Evolutionary conservation across 2,797 vertebrate genomes (phyloP).

Genomic region (Enteromius radiatus): DNA sequence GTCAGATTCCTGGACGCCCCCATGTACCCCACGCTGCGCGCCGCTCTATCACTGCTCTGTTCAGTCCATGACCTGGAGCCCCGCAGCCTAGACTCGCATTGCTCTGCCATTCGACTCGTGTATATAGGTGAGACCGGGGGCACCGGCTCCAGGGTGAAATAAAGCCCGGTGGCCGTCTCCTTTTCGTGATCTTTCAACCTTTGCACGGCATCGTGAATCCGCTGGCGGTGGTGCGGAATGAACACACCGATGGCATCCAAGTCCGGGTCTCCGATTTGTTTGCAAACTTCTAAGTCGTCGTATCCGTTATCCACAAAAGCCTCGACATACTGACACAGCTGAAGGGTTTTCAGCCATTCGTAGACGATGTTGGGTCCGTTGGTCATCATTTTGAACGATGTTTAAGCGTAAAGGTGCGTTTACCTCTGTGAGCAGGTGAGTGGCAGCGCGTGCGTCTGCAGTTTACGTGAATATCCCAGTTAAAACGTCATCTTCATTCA

Average conservation of each 20-base stretch:
- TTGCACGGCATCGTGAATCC: constrained; percentile 90
- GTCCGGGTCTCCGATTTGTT: constrained; percentile 97
- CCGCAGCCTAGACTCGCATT: constrained; percentile 76
- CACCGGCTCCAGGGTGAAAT: constrained; percentile 93
- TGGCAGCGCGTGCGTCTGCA: constrained; percentile 5
- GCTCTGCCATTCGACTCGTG: constrained; percentile 77
- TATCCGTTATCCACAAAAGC: constrained; percentile 98
- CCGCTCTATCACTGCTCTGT: constrained; percentile 68
- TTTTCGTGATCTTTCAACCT: constrained; percentile 90
- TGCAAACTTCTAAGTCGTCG: constrained; percentile 98
- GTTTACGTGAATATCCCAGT: background rate
- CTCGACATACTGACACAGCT: constrained; percentile 93
- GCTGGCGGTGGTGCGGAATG: constrained; percentile 87
- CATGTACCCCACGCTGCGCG: constrained; percentile 70
- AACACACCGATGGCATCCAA: constrained; percentile 96
- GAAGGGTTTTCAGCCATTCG: constrained; percentile 95
- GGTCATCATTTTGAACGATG: constrained; percentile 81
- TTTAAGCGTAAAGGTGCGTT: constrained; percentile 19
- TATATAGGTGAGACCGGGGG: constrained; percentile 73
- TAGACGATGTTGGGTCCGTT: constrained; percentile 91
- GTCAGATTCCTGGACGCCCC: constrained; percentile 77
- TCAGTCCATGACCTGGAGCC: constrained; percentile 83
- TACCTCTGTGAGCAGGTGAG: constrained; percentile 46
- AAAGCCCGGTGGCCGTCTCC: constrained; percentile 84
- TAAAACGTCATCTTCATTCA: background rate